Evolutionary conservation across 2,113 vertebrate genomes (phyloP).

Genomic region (Poecilia latipinna): DNA sequence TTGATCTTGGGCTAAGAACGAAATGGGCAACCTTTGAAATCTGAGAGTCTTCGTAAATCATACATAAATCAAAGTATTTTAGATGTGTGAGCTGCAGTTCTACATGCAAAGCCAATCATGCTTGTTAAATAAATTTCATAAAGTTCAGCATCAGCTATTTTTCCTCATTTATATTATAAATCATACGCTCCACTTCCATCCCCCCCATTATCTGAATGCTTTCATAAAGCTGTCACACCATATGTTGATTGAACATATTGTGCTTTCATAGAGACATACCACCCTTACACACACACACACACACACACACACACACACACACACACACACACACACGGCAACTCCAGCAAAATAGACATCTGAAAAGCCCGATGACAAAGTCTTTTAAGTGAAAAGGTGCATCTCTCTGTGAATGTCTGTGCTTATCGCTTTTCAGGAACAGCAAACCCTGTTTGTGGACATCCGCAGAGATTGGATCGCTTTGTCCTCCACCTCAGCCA

Average conservation of each 20-base stretch:
- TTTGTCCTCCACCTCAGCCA: slow-evolving; percentile 36
- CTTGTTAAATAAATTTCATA: not conserved
- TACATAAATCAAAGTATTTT: not conserved
- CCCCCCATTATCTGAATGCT: not conserved
- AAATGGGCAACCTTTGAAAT: not conserved
- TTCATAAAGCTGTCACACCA: not conserved
- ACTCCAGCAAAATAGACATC: not conserved
- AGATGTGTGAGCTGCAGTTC: not conserved
- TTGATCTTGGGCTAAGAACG: not conserved
- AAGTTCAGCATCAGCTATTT: not conserved
- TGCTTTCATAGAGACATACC: not conserved
- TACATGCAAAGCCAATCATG: not conserved
- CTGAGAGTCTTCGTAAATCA: not conserved
- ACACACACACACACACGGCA: not conserved
- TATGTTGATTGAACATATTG: not conserved
- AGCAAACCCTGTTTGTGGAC: slow-evolving; percentile 21
- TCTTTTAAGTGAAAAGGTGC: not conserved
- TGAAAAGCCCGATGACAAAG: slow-evolving; percentile 4
- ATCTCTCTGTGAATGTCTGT: slow-evolving; percentile 3
- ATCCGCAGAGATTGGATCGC: slow-evolving; percentile 8
- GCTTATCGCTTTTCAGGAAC: slow-evolving; percentile 8
- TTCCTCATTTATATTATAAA: not conserved
- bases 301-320: not conserved
- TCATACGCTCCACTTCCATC: not conserved
- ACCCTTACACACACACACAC: not conserved